Conservation (phyloP, 2,888 invertebrate species). For the Calliopum simillimum region DNA sequence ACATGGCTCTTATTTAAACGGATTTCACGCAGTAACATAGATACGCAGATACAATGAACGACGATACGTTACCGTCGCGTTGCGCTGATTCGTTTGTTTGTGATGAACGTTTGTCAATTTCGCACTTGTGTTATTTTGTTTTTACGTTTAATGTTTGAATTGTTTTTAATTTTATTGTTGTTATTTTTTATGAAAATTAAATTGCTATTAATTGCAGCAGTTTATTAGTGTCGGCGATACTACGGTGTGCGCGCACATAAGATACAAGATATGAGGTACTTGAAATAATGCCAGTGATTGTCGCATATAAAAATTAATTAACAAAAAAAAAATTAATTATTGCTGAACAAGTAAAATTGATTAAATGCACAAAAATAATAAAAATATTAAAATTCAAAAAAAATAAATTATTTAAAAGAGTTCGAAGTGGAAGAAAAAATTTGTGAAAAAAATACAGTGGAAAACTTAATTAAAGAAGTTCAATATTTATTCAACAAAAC, state of each 20-base stretch:
- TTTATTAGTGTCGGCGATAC: no score
- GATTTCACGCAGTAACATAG: conserved; percentile 19
- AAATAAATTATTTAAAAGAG: neutral
- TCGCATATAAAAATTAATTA: no score
- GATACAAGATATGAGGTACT: no score
- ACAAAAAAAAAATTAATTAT: no score
- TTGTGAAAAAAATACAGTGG: no score
- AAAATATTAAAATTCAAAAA: neutral
- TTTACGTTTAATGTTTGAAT: neutral
- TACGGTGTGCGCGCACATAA: no score
- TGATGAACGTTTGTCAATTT: conserved; percentile 7
- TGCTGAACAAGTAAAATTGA: conserved; percentile 3
- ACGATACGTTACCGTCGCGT: no score
- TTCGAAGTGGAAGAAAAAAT: neutral
- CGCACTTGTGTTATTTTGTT: neutral
- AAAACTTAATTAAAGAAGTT: no score
- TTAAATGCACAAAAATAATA: neutral
- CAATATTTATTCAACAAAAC: no score
- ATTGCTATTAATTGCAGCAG: neutral
- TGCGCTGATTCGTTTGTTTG: conserved; percentile 9
- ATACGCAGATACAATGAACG: conserved; percentile 5
- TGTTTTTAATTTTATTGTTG: neutral
- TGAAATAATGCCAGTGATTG: no score
- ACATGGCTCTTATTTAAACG: neutral
- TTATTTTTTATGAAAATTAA: conserved; percentile 1